Conservation (phyloP, 2,888 invertebrate genomes). For the Scaptomyza flava region DNA sequence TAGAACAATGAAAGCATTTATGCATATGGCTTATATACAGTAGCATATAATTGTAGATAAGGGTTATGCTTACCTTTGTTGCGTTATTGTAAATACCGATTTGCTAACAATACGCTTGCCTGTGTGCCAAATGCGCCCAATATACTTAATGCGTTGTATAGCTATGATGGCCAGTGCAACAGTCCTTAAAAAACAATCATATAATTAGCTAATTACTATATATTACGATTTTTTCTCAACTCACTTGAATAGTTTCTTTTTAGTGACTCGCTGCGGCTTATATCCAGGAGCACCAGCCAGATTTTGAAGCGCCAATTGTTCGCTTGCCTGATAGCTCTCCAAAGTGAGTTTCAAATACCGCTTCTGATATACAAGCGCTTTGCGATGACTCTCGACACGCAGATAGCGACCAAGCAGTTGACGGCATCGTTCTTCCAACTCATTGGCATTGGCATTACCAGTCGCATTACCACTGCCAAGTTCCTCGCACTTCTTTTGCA, state of each 20-base stretch:
- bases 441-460: constrained; percentile 58
- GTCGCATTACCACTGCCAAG: constrained; percentile 74
- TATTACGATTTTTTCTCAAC: constrained; percentile 16
- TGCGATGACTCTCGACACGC: constrained; percentile 93
- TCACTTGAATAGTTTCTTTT: constrained; percentile 83
- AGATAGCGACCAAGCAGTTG: constrained; percentile 89
- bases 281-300: constrained; percentile 33
- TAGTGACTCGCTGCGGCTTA: constrained; percentile 56
- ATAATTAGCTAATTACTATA: not conserved
- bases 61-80: constrained; percentile 79
- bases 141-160: constrained; percentile 88
- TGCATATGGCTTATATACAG: constrained; percentile 55
- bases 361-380: constrained; percentile 96
- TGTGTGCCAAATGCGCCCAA: constrained; percentile 87
- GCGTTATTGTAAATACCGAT: constrained; percentile 83
- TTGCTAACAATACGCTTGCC: constrained; percentile 86
- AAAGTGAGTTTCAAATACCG: constrained; percentile 91
- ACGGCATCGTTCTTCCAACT: constrained; percentile 85
- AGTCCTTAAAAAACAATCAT: constrained; percentile 82
- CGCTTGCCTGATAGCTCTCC: constrained; percentile 84
- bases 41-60: not conserved
- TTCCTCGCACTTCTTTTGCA: constrained; percentile 85
- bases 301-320: constrained; percentile 76
- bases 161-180: constrained; percentile 86
- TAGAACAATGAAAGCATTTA: constrained; percentile 51